A percentile compares a stretch with the other conserved stretches of the same genome.
These are phyloP conservation scores for Montifringilla adamsi DNA, from an alignment of 2,113 vertebrate genomes.

Conservation along the genomic window DNA sequence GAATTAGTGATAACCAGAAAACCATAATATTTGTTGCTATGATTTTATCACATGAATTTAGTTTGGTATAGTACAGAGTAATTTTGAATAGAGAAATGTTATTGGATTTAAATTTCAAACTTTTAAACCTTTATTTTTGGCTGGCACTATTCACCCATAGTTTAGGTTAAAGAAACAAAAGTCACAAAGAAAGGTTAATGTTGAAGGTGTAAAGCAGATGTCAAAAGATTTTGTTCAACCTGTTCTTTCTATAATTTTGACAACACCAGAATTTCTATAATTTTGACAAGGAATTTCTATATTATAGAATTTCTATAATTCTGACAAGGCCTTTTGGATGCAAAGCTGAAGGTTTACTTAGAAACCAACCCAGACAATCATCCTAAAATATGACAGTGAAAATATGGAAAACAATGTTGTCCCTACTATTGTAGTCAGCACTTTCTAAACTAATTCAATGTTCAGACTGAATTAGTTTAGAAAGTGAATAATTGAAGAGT, in stretches of 20 bases:
- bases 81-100: not conserved
- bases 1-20: not conserved
- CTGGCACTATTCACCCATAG: not conserved
- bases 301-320: not conserved
- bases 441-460: not conserved
- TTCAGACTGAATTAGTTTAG: no score
- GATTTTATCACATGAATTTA: not conserved
- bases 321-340: not conserved
- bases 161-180: not conserved
- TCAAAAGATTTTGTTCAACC: not conserved
- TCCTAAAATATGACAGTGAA: not conserved
- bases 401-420: not conserved
- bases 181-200: not conserved
- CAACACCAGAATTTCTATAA: not conserved
- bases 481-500: not conserved
- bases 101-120: not conserved
- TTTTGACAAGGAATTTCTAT: not conserved
- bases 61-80: not conserved
- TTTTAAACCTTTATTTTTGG: not conserved
- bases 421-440: not conserved
- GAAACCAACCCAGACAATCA: not conserved
- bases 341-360: not conserved
- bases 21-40: not conserved
- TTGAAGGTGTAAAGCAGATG: not conserved
- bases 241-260: not conserved